Percentiles rank a stretch among this genome's conserved stretches.
Evolutionary conservation across 2,113 vertebrate species (phyloP).

Genomic region (Tringa solitaria): DNA sequence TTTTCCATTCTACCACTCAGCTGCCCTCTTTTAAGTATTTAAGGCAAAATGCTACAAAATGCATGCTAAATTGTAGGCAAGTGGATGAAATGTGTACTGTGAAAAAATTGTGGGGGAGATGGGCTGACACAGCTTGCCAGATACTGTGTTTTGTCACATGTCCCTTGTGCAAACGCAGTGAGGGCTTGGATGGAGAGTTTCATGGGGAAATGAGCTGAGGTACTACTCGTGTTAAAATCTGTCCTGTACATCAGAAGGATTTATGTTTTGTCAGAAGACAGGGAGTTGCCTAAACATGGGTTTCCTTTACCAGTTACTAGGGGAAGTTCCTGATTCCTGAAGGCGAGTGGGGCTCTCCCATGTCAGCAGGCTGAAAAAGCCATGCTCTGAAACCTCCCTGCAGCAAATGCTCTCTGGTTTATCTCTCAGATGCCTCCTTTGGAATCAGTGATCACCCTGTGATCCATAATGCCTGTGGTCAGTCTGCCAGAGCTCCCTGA

Average conservation of each 20-base stretch:
- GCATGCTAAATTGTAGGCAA: neutral
- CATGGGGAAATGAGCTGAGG: neutral
- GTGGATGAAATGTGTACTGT: fast-evolving
- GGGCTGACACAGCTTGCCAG: neutral
- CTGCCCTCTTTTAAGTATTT: neutral
- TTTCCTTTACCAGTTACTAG: neutral
- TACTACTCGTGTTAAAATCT: neutral
- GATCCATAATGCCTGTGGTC: neutral
- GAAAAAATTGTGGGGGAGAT: neutral
- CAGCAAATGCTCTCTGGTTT: no score
- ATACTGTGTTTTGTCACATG: neutral
- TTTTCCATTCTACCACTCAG: neutral
- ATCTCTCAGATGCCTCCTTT: neutral
- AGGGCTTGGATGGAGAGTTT: no score
- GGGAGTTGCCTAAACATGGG: neutral
- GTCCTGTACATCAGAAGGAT: neutral
- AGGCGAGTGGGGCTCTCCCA: fast-evolving
- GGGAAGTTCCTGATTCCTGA: neutral
- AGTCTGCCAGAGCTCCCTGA: neutral
- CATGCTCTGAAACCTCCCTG: neutral
- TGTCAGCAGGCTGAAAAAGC: no score
- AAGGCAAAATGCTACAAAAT: neutral
- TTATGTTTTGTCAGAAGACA: neutral
- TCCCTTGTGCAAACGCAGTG: neutral
- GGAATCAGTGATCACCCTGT: neutral